Evolutionary conservation across 2,888 invertebrate species (phyloP).

Genomic region (Molorchus minor): DNA sequence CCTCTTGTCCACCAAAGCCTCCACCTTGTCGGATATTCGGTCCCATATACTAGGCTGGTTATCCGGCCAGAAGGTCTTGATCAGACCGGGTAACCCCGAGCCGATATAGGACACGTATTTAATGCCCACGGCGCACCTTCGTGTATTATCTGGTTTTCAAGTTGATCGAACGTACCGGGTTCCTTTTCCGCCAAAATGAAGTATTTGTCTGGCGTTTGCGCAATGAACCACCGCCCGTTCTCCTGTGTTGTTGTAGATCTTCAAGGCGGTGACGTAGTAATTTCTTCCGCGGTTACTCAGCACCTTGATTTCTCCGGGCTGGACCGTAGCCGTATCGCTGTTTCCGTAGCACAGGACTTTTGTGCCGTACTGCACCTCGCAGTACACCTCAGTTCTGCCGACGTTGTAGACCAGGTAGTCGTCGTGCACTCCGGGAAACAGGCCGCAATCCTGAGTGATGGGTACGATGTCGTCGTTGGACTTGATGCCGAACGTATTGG

Average conservation of each 20-base stretch:
- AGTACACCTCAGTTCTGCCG: slow-evolving; percentile 18
- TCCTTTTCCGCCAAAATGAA: neutral
- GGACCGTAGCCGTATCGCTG: neutral
- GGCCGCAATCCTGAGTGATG: neutral
- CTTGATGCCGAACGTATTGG: slow-evolving; percentile 1
- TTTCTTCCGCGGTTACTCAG: slow-evolving; percentile 4
- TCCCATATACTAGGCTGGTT: slow-evolving; percentile 7
- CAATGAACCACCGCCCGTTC: slow-evolving; percentile 20
- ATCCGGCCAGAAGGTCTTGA: slow-evolving; percentile 17
- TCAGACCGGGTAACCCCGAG: neutral
- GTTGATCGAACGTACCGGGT: neutral
- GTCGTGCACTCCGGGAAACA: slow-evolving; percentile 3
- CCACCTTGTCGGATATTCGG: neutral
- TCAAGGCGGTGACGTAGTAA: slow-evolving; percentile 21
- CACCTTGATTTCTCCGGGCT: slow-evolving; percentile 20
- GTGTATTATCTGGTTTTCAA: neutral
- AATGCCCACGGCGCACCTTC: neutral
- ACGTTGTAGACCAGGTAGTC: slow-evolving; percentile 23
- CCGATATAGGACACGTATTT: slow-evolving; percentile 12
- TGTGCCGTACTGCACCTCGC: slow-evolving; percentile 18
- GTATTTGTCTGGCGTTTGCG: neutral
- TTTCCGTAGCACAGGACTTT: slow-evolving; percentile 4
- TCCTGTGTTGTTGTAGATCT: slow-evolving; percentile 16
- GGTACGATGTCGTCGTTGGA: neutral
- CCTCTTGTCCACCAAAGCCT: slow-evolving; percentile 1